Conservation (phyloP, 1,140 invertebrate genomes). For the Drosophila neocordata region DNA sequence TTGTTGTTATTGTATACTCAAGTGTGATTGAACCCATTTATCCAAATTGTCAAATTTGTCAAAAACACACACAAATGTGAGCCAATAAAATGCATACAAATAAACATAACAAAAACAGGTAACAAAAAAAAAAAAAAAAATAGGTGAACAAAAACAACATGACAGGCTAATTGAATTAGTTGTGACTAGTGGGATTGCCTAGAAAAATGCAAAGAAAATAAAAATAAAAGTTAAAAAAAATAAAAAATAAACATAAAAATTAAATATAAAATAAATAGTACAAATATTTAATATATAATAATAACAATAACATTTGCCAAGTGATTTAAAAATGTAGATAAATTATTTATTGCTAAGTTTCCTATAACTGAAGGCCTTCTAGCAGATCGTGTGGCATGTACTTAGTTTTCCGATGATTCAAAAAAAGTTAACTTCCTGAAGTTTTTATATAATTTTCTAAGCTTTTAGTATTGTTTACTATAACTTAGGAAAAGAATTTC, state of each 20-base stretch:
- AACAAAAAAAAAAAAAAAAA: slow-evolving; percentile 43
- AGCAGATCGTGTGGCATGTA: neutral
- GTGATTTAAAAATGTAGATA: neutral
- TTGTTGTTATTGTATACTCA: slow-evolving; percentile 46
- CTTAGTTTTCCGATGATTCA: too few relatives aligned
- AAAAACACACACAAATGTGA: slow-evolving; percentile 38
- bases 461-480: too few relatives aligned
- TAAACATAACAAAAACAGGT: slow-evolving; percentile 39
- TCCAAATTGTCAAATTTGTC: slow-evolving; percentile 29
- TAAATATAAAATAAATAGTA: slow-evolving; percentile 31
- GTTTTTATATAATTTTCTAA: too few relatives aligned
- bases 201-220: slow-evolving; percentile 72
- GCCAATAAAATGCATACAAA: slow-evolving; percentile 53
- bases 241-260: slow-evolving; percentile 32
- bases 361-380: neutral
- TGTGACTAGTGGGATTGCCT: slow-evolving; percentile 82
- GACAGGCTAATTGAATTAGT: slow-evolving; percentile 74
- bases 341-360: neutral
- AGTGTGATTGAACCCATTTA: slow-evolving; percentile 47
- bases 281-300: slow-evolving; percentile 29
- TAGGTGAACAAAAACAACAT: slow-evolving; percentile 66
- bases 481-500: too few relatives aligned
- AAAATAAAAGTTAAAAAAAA: slow-evolving; percentile 26
- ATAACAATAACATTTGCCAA: neutral
- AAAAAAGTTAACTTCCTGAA: too few relatives aligned